Percentiles rank a stretch among this genome's conserved stretches.
phyloP scores from a whole-genome alignment of 2,888 invertebrate species.

The Anticlea derivata region DNA sequence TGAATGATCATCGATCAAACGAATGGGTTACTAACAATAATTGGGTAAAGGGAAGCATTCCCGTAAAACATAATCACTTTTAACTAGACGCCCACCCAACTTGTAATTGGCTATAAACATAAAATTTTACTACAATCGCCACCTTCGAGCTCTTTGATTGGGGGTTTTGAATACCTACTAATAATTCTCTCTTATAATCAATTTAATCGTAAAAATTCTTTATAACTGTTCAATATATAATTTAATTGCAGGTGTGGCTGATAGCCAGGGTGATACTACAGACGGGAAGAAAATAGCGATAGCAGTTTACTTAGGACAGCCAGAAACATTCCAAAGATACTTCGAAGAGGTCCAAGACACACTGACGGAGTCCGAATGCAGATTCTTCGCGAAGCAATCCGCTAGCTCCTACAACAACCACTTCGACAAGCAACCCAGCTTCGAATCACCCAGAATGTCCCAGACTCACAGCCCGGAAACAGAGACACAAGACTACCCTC shows the following conservation, averaged over 20 bases:
- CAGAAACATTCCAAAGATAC: slow-evolving; percentile 89
- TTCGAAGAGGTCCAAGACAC: slow-evolving; percentile 87
- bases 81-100: slow-evolving; percentile 25
- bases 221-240: slow-evolving; percentile 9
- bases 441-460: slow-evolving; percentile 74
- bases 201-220: slow-evolving; percentile 4
- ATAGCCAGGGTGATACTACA: slow-evolving; percentile 86
- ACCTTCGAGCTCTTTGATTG: slow-evolving; percentile 16
- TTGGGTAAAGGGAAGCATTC: slow-evolving; percentile 31
- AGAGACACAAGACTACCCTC: slow-evolving; percentile 72
- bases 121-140: slow-evolving; percentile 21
- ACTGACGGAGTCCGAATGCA: slow-evolving; percentile 85
- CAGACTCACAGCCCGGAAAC: slow-evolving; percentile 76
- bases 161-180: slow-evolving; percentile 18
- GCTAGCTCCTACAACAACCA: slow-evolving; percentile 75
- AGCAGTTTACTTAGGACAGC: slow-evolving; percentile 93
- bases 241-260: slow-evolving; percentile 71
- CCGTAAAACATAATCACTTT: slow-evolving; percentile 17
- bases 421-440: slow-evolving; percentile 76
- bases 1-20: slow-evolving; percentile 17
- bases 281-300: slow-evolving; percentile 95
- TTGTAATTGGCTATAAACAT: slow-evolving; percentile 26
- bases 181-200: not conserved
- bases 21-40: slow-evolving; percentile 21
- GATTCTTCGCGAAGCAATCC: slow-evolving; percentile 83